Base-by-base conservation (phyloP, 2,888 invertebrate species). In the Cephus sareptanus region DNA sequence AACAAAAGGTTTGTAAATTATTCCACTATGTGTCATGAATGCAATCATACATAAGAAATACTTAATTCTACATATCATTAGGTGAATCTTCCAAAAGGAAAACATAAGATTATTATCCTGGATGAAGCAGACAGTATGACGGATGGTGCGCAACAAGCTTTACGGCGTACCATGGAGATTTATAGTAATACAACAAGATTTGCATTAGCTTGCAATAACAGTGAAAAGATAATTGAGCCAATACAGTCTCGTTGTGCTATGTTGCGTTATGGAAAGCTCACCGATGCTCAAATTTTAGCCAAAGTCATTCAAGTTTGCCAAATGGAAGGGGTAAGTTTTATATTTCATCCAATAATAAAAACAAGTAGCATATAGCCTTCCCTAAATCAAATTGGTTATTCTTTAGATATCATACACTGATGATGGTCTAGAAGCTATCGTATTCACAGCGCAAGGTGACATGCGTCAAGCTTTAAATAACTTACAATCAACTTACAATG, bases 81-180 rank as follows among this genome's bases (percentile, higher is more conserved):
- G 94, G 98, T 99, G 0, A 98, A 98, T 0, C 92, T 99, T 74
- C 98, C 98, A 0, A 93, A 95, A 30, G 98, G 98, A 0, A 93
- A 95, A 84, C 99, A 99, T 91, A 99, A 99, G 92, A 97, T 99
- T 81, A 96, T 99, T 77, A 98, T 99, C 86, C 92, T 99, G 40
- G 99, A 99, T 92, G 99, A 99, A 92, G 99, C 99, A 0, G 99
- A 99, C 93, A 95, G 98, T 90, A 99, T 99, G 99, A 99, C 99
- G 0, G 99, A 99, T 87, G 99, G 99, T 0, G 99, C 99, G 0
- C 99, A 99, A 91, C 99, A 99, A 92, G 99, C 99, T 0, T 92
- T 99, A 77, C 94, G 99, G 33, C 94, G 99, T 83, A 99, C 99
- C 1, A 99, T 99, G 99, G 99, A 99, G 92, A 95, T 99, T 81